A percentile compares a stretch with the other conserved stretches of the same genome.
Evolutionary conservation across 2,888 invertebrate species (phyloP).

Genomic region (Hyposoter dolosus): DNA sequence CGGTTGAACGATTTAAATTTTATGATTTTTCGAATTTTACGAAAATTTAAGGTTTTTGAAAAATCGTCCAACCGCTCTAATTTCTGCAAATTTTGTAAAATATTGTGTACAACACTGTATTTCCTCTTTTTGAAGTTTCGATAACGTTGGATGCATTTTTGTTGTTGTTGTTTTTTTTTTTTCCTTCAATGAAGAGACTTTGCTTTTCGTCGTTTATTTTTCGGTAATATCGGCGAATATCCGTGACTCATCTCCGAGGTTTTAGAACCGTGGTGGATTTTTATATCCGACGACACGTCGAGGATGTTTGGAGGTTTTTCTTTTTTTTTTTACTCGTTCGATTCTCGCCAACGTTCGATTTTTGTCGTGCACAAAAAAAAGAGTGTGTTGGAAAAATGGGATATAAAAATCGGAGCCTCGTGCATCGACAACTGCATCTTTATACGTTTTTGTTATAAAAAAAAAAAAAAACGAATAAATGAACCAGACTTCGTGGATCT

Average conservation of each 20-base stretch:
- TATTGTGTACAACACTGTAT: no score
- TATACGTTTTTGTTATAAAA: constrained; percentile 27
- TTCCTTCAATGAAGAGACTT: no score
- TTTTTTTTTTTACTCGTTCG: constrained; percentile 24
- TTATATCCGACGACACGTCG: constrained; percentile 49
- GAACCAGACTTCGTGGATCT: constrained; percentile 29
- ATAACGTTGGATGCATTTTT: no score
- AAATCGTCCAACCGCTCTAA: no score
- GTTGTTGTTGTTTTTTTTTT: no score
- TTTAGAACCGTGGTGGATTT: constrained; percentile 48
- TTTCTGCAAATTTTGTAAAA: no score
- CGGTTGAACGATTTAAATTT: no score
- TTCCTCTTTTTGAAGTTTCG: no score
- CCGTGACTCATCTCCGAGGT: constrained; percentile 41
- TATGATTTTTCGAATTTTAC: no score
- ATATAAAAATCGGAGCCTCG: constrained; percentile 51
- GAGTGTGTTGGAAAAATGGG: constrained; percentile 34
- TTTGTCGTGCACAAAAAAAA: constrained; percentile 11
- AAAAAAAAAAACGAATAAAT: constrained; percentile 49
- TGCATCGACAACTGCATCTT: constrained; percentile 25
- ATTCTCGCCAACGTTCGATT: constrained; percentile 19
- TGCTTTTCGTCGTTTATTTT: not conserved
- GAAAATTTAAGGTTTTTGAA: no score
- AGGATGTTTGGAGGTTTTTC: not conserved
- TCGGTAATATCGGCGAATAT: constrained; percentile 32